Base-by-base conservation (phyloP, 2,888 invertebrate species). In the Andrena bucephala region DNA sequence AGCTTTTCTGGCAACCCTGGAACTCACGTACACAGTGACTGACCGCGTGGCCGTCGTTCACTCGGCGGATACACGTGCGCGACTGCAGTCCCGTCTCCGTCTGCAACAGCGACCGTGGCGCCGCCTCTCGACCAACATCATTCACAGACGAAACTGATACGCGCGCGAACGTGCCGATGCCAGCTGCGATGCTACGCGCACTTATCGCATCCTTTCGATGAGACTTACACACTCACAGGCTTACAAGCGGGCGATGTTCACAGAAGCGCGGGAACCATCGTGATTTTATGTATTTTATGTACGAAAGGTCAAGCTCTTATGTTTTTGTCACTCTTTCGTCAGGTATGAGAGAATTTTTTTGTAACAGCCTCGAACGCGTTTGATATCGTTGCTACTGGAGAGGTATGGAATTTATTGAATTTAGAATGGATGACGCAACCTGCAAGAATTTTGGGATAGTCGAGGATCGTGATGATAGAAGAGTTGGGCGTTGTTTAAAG, bases 11-110 rank as follows among this genome's bases (percentile, higher is more conserved):
- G 42, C 42, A 42, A 42, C 42, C 42, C 42, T 42, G 42, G 16
- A 42, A 42, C 4, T 42, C 7, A 59, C 50, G 13, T 24, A n/a
- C 50, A 81, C 63, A 54, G 71, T 16, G 50, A 8, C 29, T 48
- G 60, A 77, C 82, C 78, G 85, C 83, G 87, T 83, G 77, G 77
- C 63, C 63, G 78, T 66, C 57, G 59, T 71, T 78, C 27, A 54
- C 68, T 33, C 81, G 54, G n/a, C 68, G 63, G 62, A 70, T 68
- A 71, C 86, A 86, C 83, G 83, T 81, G 85, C 77, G 48, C 66
- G 54, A 77, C 78, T 81, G 78, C 70, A 62, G 63, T 36, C 20
- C 29, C 66, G 54, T 60, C 63, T 16, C 27, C 66, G 54, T 60
- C 70, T 65, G 67, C 63, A 71, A 65, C 36, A 60, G 52, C 87